Conservation (phyloP, 2,113 vertebrate species). For the Sarotherodon lohbergeri region DNA sequence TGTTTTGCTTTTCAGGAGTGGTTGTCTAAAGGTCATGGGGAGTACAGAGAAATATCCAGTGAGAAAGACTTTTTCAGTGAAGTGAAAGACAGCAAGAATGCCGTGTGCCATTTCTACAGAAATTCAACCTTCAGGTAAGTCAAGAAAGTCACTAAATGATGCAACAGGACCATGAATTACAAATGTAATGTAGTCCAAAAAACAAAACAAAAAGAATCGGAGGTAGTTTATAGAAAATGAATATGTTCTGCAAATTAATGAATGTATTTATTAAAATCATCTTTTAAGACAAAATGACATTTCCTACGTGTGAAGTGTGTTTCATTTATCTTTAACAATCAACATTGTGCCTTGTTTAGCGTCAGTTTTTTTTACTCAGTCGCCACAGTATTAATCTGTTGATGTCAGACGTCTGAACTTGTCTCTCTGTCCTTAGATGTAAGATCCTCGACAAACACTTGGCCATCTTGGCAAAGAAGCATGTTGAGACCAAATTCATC, state of each 20-base stretch:
- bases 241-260: background rate
- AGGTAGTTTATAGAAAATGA: background rate
- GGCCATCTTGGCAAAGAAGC: constrained; percentile 87
- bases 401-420: background rate
- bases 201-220: background rate
- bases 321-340: background rate
- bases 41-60: constrained; percentile 90
- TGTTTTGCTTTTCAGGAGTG: constrained; percentile 79
- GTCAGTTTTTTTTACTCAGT: background rate
- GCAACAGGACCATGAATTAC: background rate
- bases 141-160: background rate
- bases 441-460: constrained; percentile 95
- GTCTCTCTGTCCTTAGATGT: constrained; percentile 71
- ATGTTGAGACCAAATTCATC: constrained; percentile 95
- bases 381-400: background rate
- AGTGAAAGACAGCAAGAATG: constrained; percentile 94
- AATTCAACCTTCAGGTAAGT: constrained; percentile 88
- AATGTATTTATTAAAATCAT: background rate
- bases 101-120: constrained; percentile 97
- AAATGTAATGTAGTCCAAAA: background rate
- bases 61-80: constrained; percentile 95
- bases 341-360: background rate
- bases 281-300: background rate
- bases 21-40: constrained; percentile 94
- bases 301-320: background rate